Base-by-base conservation (phyloP, 2,888 invertebrate genomes). In the Hipparchia sbordonii region DNA sequence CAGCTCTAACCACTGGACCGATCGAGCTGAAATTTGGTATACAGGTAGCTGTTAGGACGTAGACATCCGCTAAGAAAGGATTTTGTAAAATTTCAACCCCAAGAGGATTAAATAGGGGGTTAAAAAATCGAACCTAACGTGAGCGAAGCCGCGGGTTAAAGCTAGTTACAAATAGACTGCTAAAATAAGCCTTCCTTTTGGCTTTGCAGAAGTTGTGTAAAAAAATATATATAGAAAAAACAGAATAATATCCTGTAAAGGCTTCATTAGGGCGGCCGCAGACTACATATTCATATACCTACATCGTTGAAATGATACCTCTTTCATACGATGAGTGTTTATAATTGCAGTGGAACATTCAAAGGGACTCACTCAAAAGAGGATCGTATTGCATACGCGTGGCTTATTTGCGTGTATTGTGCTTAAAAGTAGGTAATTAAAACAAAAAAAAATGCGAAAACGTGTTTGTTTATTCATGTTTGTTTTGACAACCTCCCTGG, bases 311-410 rank as follows among this genome's bases (percentile, higher is more conserved):
- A 65, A 65, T 52, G 65, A 52, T 65, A 52, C 52, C 65, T 23
- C 65, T 52, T 65, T 65, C 65, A 65, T 65, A 9, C 7, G 6
- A 51, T 33, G 52, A 65, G 65, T 52, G 65, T 65, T 52, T 65
- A 33, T 65, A 52, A 65, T 52, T 65, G 52, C 65, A 52, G 51
- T n/a, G 33, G 3, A 8, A 12, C 52, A 52, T 65, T 65, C 65
- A 65, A 65, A 65, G 23, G 51, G 10, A 12, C 48, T 46, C 46
- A 23, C 12, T 61, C 45, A 13, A 46, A 56, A 45, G 61, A 51
- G 52, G 65, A 65, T 65, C 52, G 12, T 48, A 63, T 2, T 33
- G 23, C 23, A 23, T 23, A 33, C 10, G 45, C 2, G 45, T n/a
- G 10, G 60, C 60, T 39, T 45, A 39, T n/a, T 54, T 61, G 45